Evolutionary conservation across 1,140 invertebrate species (phyloP).

Genomic region (Zophobas atratus): DNA sequence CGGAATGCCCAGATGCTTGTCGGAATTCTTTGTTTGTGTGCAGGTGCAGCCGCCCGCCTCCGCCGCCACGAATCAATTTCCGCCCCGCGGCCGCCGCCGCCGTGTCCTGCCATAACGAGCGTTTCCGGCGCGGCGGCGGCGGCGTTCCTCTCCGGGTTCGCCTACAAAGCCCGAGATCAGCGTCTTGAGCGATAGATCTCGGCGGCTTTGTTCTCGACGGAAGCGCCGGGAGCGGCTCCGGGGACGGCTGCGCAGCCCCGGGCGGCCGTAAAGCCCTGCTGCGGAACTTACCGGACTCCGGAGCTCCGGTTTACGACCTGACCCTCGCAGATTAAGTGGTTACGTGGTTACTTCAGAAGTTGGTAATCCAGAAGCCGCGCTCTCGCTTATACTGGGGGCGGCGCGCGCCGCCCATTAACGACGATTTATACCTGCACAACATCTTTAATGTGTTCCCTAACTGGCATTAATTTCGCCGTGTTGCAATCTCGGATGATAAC

Average conservation of each 20-base stretch:
- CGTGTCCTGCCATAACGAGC: conserved; percentile 25
- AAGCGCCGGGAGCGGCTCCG: conserved; percentile 50
- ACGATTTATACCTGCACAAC: conserved; percentile 53
- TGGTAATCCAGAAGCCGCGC: conserved; percentile 58
- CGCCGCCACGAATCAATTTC: background rate
- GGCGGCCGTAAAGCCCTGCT: conserved; percentile 57
- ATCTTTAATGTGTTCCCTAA: conserved; percentile 39
- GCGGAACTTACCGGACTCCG: conserved; percentile 56
- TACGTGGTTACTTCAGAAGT: conserved; percentile 64
- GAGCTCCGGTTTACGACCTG: conserved; percentile 63
- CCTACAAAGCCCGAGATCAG: conserved; percentile 30
- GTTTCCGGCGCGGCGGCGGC: conserved; percentile 17
- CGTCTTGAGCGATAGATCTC: conserved; percentile 47
- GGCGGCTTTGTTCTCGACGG: conserved; percentile 51
- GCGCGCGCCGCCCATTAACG: conserved; percentile 49
- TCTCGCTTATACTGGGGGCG: conserved; percentile 45
- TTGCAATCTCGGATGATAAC: conserved; percentile 37
- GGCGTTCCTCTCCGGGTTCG: background rate
- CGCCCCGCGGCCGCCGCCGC: background rate
- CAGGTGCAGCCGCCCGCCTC: too few relatives aligned
- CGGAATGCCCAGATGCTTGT: too few relatives aligned
- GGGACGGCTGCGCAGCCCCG: conserved; percentile 49
- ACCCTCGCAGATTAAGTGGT: conserved; percentile 66
- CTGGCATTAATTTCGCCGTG: conserved; percentile 27
- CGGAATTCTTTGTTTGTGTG: too few relatives aligned